Base-by-base conservation (phyloP, 2,113 vertebrate genomes). In the Anguilla japonica region DNA sequence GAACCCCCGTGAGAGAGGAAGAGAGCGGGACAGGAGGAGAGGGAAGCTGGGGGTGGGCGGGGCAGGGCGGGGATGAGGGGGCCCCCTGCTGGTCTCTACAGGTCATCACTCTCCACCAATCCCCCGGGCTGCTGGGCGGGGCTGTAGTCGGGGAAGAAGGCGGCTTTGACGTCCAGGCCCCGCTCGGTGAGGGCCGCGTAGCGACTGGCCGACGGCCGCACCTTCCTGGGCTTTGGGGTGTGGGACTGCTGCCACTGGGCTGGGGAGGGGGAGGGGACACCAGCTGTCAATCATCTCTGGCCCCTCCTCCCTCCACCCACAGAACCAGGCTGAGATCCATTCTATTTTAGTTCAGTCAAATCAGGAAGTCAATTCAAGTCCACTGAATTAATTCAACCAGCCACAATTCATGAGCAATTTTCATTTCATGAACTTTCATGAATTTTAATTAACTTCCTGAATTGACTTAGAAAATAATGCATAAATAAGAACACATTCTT, bases 201-300 rank as follows among this genome's bases (percentile, higher is more conserved):
- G 88, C 98, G 97, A 90, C 98, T 99, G 89, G 98, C 93, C 0
- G 98, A 99, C 39, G 98, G 98, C 87, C 98, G 97, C 87, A 99
- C 97, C 92, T 98, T 98, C 93, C 97, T 99, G 85, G 96, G 97
- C 92, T 97, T 99, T 78, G 97, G 96, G 84, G 95, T 96, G 90
- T 97, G 96, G 80, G 97, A 96, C 92, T 98, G 98, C 91, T 99
- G 98, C 97, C 98, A 99, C 90, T 98, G 98, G 93, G 98, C 98
- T 99, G 29, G 0, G 86, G 91, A 84, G 82, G 41, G 11, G 34
- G 26, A 90, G 22, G 50, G 1, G 67, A 81, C 40, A 43, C 41
- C 34, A 1, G 34, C 18, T 85, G 43, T 85, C 7, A 85, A 40
- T 84, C 60, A 26, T 39, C 26, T 6, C 14, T 1, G 16, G 34